phyloP scores from a whole-genome alignment of 1,140 invertebrate genomes.

The Megalopta genalis region DNA sequence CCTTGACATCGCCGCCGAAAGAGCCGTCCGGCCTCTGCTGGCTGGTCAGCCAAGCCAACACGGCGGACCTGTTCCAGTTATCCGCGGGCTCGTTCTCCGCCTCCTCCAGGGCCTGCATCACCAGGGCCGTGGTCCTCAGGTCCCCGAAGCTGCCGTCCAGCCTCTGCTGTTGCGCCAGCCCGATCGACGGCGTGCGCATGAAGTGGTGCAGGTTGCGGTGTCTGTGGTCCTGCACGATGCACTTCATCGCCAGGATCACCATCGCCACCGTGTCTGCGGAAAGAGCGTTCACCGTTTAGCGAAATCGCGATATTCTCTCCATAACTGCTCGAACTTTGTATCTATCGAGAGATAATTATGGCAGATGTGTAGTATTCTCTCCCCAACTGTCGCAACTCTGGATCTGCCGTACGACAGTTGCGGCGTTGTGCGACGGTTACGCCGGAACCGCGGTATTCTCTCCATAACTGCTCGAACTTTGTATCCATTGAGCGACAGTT shows the following conservation, averaged over 20 bases:
- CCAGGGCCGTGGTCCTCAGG: slow-evolving; percentile 88
- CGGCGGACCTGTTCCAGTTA: slow-evolving; percentile 88
- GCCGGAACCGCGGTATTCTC: no score
- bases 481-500: no score
- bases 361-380: no score
- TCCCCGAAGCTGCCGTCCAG: slow-evolving; percentile 91
- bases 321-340: no score
- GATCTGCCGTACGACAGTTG: no score
- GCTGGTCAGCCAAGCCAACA: slow-evolving; percentile 86
- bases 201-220: slow-evolving; percentile 89
- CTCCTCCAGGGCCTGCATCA: slow-evolving; percentile 89
- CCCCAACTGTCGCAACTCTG: no score
- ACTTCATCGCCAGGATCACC: slow-evolving; percentile 90
- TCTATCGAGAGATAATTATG: no score
- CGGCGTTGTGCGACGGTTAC: no score
- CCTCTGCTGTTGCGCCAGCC: slow-evolving; percentile 87
- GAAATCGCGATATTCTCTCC: no score
- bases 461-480: no score
- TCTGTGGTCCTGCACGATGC: slow-evolving; percentile 90
- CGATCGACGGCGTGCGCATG: slow-evolving; percentile 86
- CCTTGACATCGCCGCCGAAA: slow-evolving; percentile 85
- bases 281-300: no score
- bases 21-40: slow-evolving; percentile 88
- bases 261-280: slow-evolving; percentile 88
- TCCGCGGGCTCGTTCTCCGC: slow-evolving; percentile 82